Base-by-base conservation (phyloP, 2,888 invertebrate species). In the Oscheius sp. region DNA sequence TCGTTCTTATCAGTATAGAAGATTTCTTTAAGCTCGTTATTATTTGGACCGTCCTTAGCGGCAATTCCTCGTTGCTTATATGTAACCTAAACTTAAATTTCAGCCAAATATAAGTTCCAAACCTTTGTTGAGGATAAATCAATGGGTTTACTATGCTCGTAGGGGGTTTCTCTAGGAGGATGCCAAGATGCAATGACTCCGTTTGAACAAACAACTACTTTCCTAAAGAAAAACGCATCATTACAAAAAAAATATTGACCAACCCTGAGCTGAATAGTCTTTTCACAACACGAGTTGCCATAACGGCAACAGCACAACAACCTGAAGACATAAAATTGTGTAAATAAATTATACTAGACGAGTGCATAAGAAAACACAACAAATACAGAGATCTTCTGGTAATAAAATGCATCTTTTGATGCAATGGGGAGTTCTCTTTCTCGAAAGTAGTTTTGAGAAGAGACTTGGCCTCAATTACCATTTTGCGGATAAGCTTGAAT, bases 1-100 rank as follows among this genome's bases (percentile, higher is more conserved):
- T 83, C 82, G 77, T 87, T 85, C 78, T 87, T 87, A 50, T 84
- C 84, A 5, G 87, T 87, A 69, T 85, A 83, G 75, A 88, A 88
- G 69, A 88, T 86, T 66, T 87, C 86, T 39, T 86, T 78, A 15
- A 88, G 80, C 66, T 88, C 87, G 2, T 79, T 73, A 72, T 84
- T 83, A 20, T 82, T 82, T 2, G 88, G 88, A 3, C 87, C 88
- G 4, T 45, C 27, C 31, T 61, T 61, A 12, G 45, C 29, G 17
- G 61, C 61, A 29, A 61, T 45, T n/a, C 45, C 45, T 27, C 15
- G 27, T n/a, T 42, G 12, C 29, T 27, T 15, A 27, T 27, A 27
- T 15, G n/a, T n/a, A 29, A 20, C n/a, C 61, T 45, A 29, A 33
- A n/a, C 12, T 25, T 39, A 10, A 25, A 17, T 46, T 48, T 34